Evolutionary conservation across 2,113 vertebrate species (phyloP), one percentile per base, ranked within the genome.

Genomic region (Calonectris borealis): DNA sequence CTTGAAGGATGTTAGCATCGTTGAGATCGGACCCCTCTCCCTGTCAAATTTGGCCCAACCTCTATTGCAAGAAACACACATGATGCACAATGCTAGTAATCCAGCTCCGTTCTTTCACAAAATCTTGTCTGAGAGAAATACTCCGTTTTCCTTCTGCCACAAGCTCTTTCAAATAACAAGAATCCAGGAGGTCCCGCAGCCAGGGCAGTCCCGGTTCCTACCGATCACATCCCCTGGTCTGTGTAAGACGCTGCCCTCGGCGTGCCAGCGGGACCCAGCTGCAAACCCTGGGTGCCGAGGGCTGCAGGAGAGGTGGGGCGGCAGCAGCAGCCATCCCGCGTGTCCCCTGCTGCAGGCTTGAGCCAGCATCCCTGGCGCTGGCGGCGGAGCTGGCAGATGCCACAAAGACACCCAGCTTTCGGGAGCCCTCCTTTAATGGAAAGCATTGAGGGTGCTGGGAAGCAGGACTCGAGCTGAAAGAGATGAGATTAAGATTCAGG

Each of bases 401-500:
- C 84, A 57, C 65, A 38, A 24, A 91, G 14, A 2, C 36, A 13
- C 31, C 13, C 29, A 25, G 19, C 58, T 49, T 14, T 78, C 5
- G 12, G 73, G 51, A 75, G 34, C 82, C 68, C 26, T 75, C 27
- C 76, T 68, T 57, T 6, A n/a, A 11, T 1, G 20, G 82, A 25
- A 79, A 68, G 29, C n/a, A 9, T 10, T 6, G 46, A n/a, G 55
- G 51, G 21, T 44, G 57, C 90, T 70, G 90, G 82, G 94, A 32
- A 72, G 71, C 79, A 40, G 55, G 38, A 11, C 19, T 7, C 0
- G 8, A 48, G 85, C 68, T 91, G 84, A 90, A 96, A 93, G 80
- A 26, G 76, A 4, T 14, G 16, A 71, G 13, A 91, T 97, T 96
- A 90, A 85, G 27, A 97, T 97, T 97, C 96, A 86, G 83, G 57